These are phyloP conservation scores for Pithys albifrons DNA, from an alignment of 2,113 vertebrate species.

Conservation along the genomic window DNA sequence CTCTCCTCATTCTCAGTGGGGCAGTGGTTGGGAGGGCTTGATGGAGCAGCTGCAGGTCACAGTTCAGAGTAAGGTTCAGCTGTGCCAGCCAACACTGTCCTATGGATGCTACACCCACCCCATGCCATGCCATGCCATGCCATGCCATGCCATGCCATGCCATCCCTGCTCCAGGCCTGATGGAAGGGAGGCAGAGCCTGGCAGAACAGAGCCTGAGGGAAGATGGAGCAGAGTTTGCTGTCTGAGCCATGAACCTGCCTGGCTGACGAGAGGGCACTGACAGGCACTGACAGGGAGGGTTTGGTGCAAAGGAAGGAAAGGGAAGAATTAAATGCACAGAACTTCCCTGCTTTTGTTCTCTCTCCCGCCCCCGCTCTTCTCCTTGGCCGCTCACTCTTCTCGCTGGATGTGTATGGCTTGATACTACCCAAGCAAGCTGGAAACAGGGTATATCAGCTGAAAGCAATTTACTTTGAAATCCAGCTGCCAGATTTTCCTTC, in stretches of 20 bases:
- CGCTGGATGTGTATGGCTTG: slow-evolving; percentile 78
- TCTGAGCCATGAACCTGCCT: neutral
- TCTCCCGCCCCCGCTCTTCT: slow-evolving; percentile 25
- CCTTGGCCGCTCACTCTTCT: slow-evolving; percentile 46
- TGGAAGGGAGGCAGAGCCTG: neutral
- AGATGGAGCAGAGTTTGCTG: neutral
- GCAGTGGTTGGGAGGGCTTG: neutral
- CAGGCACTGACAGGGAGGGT: slow-evolving; percentile 20
- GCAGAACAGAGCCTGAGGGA: neutral
- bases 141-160: neutral
- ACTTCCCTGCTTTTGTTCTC: slow-evolving; percentile 63
- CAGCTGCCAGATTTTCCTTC: slow-evolving; percentile 95
- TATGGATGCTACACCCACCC: neutral
- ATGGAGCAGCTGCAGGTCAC: neutral
- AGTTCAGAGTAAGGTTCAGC: neutral
- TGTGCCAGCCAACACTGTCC: neutral
- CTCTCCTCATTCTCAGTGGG: accelerated
- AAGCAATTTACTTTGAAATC: slow-evolving; percentile 92
- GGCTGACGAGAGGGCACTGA: neutral
- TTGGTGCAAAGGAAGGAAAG: slow-evolving; percentile 66
- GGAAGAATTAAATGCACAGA: slow-evolving; percentile 49
- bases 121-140: neutral
- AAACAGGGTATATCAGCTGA: slow-evolving; percentile 91
- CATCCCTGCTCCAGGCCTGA: neutral
- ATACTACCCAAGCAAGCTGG: slow-evolving; percentile 89